phyloP scores from a whole-genome alignment of 2,888 invertebrate species.

The Unio delphinus region DNA sequence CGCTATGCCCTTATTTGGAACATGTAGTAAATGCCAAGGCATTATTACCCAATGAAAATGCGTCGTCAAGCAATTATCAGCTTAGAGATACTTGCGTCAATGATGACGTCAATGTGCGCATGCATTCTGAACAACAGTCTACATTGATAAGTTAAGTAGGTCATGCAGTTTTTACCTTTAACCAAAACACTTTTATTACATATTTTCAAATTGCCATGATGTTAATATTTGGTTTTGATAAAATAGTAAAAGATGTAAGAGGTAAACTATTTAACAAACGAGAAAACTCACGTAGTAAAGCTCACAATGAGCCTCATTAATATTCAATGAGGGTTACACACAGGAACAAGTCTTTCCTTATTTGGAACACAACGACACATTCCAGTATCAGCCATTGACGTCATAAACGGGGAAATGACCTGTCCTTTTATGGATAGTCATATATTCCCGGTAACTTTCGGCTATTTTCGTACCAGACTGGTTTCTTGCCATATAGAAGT shows the following conservation, averaged over 20 bases:
- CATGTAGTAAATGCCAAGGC: conserved; percentile 31
- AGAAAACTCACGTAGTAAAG: conserved; percentile 46
- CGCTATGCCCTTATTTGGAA: conserved; percentile 60
- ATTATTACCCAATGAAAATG: conserved; percentile 43
- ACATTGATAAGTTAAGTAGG: too few relatives aligned
- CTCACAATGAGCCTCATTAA: conserved; percentile 16
- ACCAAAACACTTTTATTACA: too few relatives aligned
- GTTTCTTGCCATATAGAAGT: conserved; percentile 27
- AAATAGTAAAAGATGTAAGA: too few relatives aligned
- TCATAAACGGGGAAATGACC: conserved; percentile 31
- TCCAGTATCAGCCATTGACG: conserved; percentile 34
- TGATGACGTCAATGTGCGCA: conserved; percentile 35
- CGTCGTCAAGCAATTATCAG: conserved; percentile 25
- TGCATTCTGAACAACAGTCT: too few relatives aligned
- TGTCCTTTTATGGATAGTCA: conserved; percentile 45
- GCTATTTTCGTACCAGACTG: conserved; percentile 29
- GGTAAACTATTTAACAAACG: conserved; percentile 1
- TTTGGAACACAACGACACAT: conserved; percentile 57
- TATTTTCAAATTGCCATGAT: too few relatives aligned
- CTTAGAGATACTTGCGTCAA: conserved; percentile 41
- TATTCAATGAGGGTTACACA: conserved; percentile 22
- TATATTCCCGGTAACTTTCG: conserved; percentile 29
- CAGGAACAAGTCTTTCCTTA: conserved; percentile 57
- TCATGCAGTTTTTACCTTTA: too few relatives aligned
- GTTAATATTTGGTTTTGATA: too few relatives aligned